Evolutionary conservation across 2,888 invertebrate genomes (phyloP), one percentile per base, ranked within the genome.

Genomic region (Megastigmus dorsalis): DNA sequence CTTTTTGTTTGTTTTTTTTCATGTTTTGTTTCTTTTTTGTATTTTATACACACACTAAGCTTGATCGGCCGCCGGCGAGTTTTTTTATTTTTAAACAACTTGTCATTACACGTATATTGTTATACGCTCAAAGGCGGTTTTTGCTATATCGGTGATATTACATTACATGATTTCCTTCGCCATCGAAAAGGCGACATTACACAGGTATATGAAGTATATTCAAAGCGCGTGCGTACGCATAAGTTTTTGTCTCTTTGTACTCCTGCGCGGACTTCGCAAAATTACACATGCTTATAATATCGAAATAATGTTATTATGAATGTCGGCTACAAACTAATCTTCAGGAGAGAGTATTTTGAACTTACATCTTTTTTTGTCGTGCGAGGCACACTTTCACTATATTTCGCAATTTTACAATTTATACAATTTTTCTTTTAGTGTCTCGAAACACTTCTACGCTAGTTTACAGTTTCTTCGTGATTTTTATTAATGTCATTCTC

Each of bases 271-370:
- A 59, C 54, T 36, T 48, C 23, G 36, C 43, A 43, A 62, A 62
- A 60, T 38, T 69, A n/a, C 36, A 60, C 48, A 50, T 55, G n/a
- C 7, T 70, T 26, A 63, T 65, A 55, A 57, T 74, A 62, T 63
- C 50, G 38, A 45, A 62, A 41, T 63, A 30, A 2, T 48, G 26
- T 62, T 28, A 59, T 57, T 26, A 36, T 52, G 23, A 33, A 43
- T 15, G 23, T 45, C 28, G 41, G 59, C 57, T 74, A 69, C 26
- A 26, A 63, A 20, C 23, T 74, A 63, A 69, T 20, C 9, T 55
- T 68, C 38, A 66, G 38, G 26, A 63, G 57, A 50, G 75, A 76
- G 68, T 76, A 68, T 76, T 68, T 75, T 68, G 52, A 72, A 75
- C 68, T 63, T 66, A 10, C n/a, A n/a, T 36, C 30, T 68, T 43